Conservation (phyloP, 2,113 vertebrate genomes). For the Columbina picui region DNA sequence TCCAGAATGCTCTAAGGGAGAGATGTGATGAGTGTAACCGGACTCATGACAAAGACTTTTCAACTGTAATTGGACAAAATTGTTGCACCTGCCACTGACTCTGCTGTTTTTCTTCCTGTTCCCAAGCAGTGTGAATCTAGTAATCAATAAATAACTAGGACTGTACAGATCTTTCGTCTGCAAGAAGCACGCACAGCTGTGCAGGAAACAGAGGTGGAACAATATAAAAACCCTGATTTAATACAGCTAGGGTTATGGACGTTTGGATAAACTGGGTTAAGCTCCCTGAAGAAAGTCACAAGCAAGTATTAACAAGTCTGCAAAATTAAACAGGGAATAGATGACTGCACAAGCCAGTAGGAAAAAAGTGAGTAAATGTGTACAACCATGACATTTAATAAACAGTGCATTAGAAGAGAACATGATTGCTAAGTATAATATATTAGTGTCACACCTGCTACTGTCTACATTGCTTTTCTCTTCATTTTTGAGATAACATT, state of each 20-base stretch:
- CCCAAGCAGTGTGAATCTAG: not conserved
- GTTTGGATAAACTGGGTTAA: constrained; percentile 24
- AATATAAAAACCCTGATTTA: not conserved
- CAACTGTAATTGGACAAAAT: not conserved
- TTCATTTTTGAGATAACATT: constrained; percentile 12
- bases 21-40: not conserved
- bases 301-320: not conserved
- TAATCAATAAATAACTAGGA: constrained; percentile 45
- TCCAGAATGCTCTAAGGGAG: not conserved
- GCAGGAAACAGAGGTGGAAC: not conserved
- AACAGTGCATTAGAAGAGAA: not conserved
- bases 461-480: not conserved
- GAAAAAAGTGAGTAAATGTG: constrained; percentile 5
- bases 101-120: constrained; percentile 25
- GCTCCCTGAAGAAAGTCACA: not conserved
- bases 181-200: constrained; percentile 37
- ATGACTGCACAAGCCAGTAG: not conserved
- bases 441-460: constrained; percentile 22
- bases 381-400: not conserved
- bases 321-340: not conserved
- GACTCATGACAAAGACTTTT: constrained; percentile 17
- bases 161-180: not conserved
- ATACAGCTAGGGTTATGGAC: not conserved
- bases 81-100: not conserved
- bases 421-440: not conserved